Conservation (phyloP, 2,797 vertebrate genomes). For the Onychomys leucogaster region DNA sequence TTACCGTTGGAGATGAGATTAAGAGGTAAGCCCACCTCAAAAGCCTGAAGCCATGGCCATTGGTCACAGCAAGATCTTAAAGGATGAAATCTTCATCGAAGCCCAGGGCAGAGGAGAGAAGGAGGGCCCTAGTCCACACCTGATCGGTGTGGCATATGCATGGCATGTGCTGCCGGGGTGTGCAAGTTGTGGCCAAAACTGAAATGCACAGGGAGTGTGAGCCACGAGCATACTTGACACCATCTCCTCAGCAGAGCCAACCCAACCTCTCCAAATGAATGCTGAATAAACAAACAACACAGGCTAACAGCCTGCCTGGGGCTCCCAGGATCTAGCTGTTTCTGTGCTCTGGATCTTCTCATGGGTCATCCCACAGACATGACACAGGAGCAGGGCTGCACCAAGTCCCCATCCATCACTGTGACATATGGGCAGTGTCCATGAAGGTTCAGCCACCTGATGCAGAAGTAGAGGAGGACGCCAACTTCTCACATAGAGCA, state of each 20-base stretch:
- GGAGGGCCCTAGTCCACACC: not conserved
- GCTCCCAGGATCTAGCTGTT: not conserved
- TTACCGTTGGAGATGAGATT: conserved; percentile 49
- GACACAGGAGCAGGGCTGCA: not conserved
- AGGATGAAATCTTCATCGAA: not conserved
- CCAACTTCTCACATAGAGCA: not conserved
- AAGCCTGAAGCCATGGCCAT: not conserved
- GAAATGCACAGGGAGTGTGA: not conserved
- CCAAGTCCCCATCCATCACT: not conserved
- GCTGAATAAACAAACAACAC: not conserved
- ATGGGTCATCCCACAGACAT: not conserved
- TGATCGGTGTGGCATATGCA: not conserved
- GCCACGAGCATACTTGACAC: not conserved
- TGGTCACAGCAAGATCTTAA: not conserved
- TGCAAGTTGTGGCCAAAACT: not conserved
- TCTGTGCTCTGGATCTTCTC: not conserved
- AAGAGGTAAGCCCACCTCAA: conserved; percentile 2
- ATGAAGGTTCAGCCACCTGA: not conserved
- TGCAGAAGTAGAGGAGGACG: not conserved
- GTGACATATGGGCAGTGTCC: not conserved
- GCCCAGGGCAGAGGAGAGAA: not conserved
- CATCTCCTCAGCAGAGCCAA: not conserved
- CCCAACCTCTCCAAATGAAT: not conserved
- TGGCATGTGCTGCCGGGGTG: not conserved
- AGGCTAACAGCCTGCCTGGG: not conserved